Percentiles rank a stretch among this genome's conserved stretches.
Evolutionary conservation across 2,888 invertebrate genomes (phyloP).

Genomic region (Timandra comae): DNA sequence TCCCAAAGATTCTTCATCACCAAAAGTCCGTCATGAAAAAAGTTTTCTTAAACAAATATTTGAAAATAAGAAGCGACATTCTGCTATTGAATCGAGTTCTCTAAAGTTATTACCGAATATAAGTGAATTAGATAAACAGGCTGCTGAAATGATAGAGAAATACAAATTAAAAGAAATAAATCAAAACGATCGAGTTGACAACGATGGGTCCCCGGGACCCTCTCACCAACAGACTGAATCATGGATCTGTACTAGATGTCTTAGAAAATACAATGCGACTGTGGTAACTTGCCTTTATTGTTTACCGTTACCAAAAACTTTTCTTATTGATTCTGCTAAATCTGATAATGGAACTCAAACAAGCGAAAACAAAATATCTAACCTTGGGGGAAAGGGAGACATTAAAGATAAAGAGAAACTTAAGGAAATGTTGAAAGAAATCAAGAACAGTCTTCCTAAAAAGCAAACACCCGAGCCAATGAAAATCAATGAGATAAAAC

Average conservation of each 20-base stretch:
- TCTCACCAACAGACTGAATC: slow-evolving; percentile 21
- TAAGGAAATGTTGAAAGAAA: slow-evolving; percentile 84
- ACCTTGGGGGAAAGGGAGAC: slow-evolving; percentile 16
- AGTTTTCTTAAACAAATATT: slow-evolving; percentile 73
- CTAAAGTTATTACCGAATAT: slow-evolving; percentile 83
- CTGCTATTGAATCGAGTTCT: slow-evolving; percentile 46
- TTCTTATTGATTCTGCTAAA: slow-evolving; percentile 9
- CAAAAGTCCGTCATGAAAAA: slow-evolving; percentile 64
- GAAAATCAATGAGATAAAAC: slow-evolving; percentile 10
- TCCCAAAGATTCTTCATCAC: slow-evolving; percentile 34
- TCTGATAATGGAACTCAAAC: slow-evolving; percentile 43
- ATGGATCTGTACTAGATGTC: slow-evolving; percentile 59
- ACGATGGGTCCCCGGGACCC: slow-evolving; percentile 19
- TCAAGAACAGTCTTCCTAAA: slow-evolving; percentile 84
- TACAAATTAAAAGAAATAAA: slow-evolving; percentile 40
- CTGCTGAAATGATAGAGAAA: slow-evolving; percentile 82
- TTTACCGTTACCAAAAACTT: slow-evolving; percentile 23
- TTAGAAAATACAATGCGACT: slow-evolving; percentile 52
- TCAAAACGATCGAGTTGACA: slow-evolving; percentile 7
- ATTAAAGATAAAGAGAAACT: slow-evolving; percentile 78
- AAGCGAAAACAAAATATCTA: slow-evolving; percentile 18
- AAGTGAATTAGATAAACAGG: slow-evolving; percentile 87
- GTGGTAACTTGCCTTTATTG: slow-evolving; percentile 47
- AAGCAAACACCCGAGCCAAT: slow-evolving; percentile 57
- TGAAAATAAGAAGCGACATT: slow-evolving; percentile 59